Percentiles rank a stretch among this genome's conserved stretches.
Evolutionary conservation across 2,888 invertebrate genomes (phyloP).

Genomic region (Apotomis turbidana): DNA sequence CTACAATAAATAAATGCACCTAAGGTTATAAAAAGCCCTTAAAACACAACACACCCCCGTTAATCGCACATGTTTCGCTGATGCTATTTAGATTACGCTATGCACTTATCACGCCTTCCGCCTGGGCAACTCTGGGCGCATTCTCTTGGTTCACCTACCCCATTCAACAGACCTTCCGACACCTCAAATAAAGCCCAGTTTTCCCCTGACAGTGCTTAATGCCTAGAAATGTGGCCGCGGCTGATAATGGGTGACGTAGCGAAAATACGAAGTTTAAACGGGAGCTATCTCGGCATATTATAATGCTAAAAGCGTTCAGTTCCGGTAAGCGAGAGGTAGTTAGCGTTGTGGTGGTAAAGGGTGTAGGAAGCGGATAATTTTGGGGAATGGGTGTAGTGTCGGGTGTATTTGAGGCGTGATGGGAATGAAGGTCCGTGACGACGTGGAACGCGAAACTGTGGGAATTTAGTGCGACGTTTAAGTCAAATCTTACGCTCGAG

Average conservation of each 20-base stretch:
- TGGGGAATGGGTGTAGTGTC: background rate
- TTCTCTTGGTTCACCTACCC: slow-evolving; percentile 56
- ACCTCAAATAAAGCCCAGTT: slow-evolving; percentile 51
- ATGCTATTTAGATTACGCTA: slow-evolving; percentile 79
- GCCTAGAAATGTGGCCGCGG: slow-evolving; percentile 72
- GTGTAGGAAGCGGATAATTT: slow-evolving; percentile 1
- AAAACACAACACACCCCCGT: slow-evolving; percentile 46
- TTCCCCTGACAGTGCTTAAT: slow-evolving; percentile 55
- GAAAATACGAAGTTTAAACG: slow-evolving; percentile 39
- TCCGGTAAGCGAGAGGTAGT: slow-evolving; percentile 16
- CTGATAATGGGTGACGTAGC: slow-evolving; percentile 61
- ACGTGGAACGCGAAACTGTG: background rate
- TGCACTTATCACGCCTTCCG: slow-evolving; percentile 76
- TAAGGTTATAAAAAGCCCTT: background rate
- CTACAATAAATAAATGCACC: no score
- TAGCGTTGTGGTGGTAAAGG: slow-evolving; percentile 8
- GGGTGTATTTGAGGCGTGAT: background rate
- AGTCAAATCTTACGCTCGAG: no score
- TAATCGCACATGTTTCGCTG: slow-evolving; percentile 59
- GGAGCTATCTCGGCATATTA: slow-evolving; percentile 30
- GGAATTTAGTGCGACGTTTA: no score
- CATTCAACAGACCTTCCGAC: slow-evolving; percentile 56
- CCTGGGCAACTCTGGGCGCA: slow-evolving; percentile 64
- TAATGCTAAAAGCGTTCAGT: slow-evolving; percentile 37
- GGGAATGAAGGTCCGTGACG: background rate